Conservation (phyloP, 1,140 invertebrate genomes). For the Macrobrachium rosenbergii region DNA sequence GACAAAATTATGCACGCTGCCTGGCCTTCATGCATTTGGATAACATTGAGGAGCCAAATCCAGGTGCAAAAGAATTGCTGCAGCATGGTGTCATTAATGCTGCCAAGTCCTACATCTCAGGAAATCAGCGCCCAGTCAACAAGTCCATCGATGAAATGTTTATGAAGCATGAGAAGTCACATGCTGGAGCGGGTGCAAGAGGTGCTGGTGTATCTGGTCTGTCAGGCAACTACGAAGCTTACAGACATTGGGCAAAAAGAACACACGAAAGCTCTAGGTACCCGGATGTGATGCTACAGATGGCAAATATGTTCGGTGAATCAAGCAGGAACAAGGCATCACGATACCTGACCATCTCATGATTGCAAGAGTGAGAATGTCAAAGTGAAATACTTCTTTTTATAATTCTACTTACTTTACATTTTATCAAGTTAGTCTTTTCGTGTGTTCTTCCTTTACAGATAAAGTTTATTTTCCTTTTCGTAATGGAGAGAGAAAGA, state of each 20-base stretch:
- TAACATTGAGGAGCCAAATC: no score
- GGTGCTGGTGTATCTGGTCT: conserved; percentile 20
- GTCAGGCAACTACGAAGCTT: neutral
- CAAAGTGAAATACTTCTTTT: neutral
- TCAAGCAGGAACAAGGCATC: neutral
- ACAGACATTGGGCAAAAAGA: neutral
- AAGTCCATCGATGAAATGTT: conserved; percentile 3
- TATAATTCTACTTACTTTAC: no score
- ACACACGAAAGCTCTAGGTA: neutral
- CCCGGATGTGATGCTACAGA: neutral
- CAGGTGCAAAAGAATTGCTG: neutral
- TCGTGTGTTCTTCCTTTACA: no score
- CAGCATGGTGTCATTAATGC: neutral
- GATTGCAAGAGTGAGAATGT: neutral
- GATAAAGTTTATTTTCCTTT: no score
- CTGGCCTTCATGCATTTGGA: no score
- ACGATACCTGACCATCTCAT: neutral
- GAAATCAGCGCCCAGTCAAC: conserved; percentile 4
- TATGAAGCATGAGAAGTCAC: conserved; percentile 20
- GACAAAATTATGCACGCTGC: no score
- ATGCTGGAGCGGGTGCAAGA: conserved; percentile 11
- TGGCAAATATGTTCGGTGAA: neutral
- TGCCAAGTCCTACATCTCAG: neutral
- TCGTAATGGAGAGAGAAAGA: no score
- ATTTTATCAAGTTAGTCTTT: no score